Percentiles rank a stretch among this genome's conserved stretches.
Conservation (phyloP, 2,113 vertebrate genomes). For the Poicephalus meyeri region DNA sequence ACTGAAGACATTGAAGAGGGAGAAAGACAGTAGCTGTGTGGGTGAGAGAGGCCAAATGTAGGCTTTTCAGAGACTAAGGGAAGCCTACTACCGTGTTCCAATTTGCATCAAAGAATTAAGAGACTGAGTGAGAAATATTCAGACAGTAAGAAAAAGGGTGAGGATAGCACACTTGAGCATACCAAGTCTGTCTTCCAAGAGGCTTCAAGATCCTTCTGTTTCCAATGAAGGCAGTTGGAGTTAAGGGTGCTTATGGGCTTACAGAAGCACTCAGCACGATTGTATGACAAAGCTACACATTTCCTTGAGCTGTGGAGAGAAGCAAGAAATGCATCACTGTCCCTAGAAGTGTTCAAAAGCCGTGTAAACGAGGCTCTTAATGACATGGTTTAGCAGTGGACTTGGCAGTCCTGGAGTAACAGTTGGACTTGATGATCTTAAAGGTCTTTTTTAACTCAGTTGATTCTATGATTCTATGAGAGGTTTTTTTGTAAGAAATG, state of each 20-base stretch:
- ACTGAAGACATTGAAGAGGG: neutral
- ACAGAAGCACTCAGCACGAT: neutral
- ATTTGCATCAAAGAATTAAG: neutral
- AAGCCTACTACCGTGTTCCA: neutral
- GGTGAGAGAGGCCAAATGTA: neutral
- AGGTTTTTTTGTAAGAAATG: neutral
- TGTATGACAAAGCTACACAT: neutral
- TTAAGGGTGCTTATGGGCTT: neutral
- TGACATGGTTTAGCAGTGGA: too few relatives aligned
- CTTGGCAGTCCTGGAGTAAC: too few relatives aligned
- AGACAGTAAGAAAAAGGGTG: neutral
- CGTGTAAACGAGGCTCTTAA: too few relatives aligned
- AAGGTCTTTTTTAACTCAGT: too few relatives aligned
- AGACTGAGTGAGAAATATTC: neutral
- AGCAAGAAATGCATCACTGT: neutral
- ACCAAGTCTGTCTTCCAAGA: neutral
- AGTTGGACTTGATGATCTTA: too few relatives aligned
- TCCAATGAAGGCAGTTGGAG: neutral
- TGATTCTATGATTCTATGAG: too few relatives aligned
- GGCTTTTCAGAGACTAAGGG: neutral
- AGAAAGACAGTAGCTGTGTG: neutral
- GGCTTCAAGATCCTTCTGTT: neutral
- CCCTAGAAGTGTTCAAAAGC: too few relatives aligned
- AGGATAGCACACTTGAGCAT: neutral
- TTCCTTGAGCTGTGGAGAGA: neutral